Conservation (phyloP, 2,113 vertebrate species). For the Neolamprologus ventralis region DNA sequence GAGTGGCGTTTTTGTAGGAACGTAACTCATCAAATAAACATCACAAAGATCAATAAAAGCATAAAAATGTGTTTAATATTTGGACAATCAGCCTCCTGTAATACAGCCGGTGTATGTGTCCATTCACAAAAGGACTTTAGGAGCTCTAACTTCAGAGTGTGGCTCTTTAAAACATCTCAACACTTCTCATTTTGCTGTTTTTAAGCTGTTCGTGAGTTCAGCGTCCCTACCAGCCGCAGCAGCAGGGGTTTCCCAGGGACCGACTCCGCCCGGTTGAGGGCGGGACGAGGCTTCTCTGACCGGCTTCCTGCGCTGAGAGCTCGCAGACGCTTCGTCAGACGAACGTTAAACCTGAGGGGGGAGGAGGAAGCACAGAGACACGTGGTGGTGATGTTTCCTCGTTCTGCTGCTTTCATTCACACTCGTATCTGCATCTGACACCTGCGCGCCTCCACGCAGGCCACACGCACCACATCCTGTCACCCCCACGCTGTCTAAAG, state of each 20-base stretch:
- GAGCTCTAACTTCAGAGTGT: accelerated
- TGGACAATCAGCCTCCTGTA: background rate
- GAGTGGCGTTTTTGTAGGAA: background rate
- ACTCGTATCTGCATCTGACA: background rate
- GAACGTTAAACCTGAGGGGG: constrained; percentile 57
- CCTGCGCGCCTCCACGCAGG: background rate
- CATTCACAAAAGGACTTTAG: background rate
- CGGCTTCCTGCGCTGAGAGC: constrained; percentile 60
- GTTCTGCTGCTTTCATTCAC: background rate
- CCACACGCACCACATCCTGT: constrained; percentile 39
- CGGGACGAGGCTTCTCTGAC: constrained; percentile 34
- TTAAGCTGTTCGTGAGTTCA: background rate
- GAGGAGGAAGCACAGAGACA: background rate
- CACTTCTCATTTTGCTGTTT: accelerated
- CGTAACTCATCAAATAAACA: accelerated
- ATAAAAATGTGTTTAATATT: background rate
- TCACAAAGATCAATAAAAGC: background rate
- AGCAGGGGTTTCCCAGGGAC: constrained; percentile 65
- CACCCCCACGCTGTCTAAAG: background rate
- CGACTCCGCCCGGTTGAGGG: constrained; percentile 54
- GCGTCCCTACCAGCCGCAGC: constrained; percentile 50
- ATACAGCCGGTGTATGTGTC: background rate
- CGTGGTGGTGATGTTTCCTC: background rate
- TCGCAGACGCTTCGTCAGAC: constrained; percentile 59
- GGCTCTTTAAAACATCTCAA: background rate